These are phyloP conservation scores for Tokudaia tokunoshimensis DNA, from an alignment of 2,797 vertebrate species.

Conservation along the genomic window DNA sequence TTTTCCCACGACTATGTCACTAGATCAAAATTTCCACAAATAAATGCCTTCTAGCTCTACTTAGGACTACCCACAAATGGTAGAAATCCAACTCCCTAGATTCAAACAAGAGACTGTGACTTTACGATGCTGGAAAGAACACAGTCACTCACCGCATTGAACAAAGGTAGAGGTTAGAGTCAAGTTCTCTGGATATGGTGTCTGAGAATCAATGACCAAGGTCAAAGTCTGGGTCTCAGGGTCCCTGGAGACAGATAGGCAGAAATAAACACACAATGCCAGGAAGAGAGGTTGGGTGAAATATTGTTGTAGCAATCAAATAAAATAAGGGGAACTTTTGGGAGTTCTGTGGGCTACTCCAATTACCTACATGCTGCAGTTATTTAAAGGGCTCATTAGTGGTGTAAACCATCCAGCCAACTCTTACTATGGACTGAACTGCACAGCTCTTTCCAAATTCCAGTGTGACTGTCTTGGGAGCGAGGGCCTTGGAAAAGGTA, in stretches of 20 bases:
- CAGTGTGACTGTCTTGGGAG: not conserved
- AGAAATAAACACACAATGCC: not conserved
- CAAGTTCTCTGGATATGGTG: not conserved
- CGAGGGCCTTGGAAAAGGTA: not conserved
- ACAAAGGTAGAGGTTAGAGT: not conserved
- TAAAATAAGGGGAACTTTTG: not conserved
- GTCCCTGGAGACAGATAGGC: not conserved
- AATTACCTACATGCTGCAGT: not conserved
- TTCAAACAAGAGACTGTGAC: not conserved
- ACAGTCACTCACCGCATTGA: not conserved
- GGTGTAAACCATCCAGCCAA: not conserved
- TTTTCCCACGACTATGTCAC: not conserved
- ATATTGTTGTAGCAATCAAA: not conserved
- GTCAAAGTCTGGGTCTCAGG: not conserved
- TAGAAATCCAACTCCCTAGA: not conserved
- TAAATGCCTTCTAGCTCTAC: not conserved
- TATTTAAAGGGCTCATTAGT: not conserved
- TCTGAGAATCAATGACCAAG: not conserved
- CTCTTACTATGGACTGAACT: not conserved
- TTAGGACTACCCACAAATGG: not conserved
- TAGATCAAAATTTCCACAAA: slow-evolving; percentile 52
- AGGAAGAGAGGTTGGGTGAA: not conserved
- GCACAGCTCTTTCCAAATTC: not conserved
- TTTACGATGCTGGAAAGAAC: not conserved
- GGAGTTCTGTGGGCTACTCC: not conserved